phyloP scores from a whole-genome alignment of 2,797 vertebrate species.

The Delichon dasypus region DNA sequence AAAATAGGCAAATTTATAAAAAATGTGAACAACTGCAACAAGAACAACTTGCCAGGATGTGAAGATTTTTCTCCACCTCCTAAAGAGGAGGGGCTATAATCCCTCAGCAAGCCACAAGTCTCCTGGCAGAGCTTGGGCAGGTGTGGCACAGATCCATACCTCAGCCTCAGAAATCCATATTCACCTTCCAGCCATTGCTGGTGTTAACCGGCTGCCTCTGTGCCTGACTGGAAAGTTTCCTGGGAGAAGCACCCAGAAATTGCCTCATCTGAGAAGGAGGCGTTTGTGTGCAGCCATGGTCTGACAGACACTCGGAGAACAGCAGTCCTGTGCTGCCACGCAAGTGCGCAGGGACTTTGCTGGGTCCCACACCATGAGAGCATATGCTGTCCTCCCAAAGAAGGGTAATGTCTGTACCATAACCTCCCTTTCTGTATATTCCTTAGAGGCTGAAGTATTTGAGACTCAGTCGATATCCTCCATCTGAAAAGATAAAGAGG shows the following conservation, averaged over 20 bases:
- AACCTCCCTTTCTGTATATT: background rate
- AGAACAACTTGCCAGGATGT: background rate
- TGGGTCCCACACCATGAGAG: accelerated
- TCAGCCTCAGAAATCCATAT: background rate
- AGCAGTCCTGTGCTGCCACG: background rate
- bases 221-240: background rate
- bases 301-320: background rate
- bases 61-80: background rate
- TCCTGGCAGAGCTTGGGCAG: background rate
- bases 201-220: background rate
- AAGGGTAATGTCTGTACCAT: background rate
- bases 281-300: accelerated
- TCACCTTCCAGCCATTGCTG: accelerated
- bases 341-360: background rate
- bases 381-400: background rate
- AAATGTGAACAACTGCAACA: background rate
- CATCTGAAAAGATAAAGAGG: background rate
- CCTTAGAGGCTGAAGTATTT: background rate
- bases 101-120: background rate
- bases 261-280: background rate
- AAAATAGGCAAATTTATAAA: background rate
- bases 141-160: background rate
- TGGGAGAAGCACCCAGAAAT: background rate
- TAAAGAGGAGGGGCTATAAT: background rate
- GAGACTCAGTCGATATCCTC: background rate